Conservation (phyloP, 2,797 vertebrate species). For the Spizella passerina region DNA sequence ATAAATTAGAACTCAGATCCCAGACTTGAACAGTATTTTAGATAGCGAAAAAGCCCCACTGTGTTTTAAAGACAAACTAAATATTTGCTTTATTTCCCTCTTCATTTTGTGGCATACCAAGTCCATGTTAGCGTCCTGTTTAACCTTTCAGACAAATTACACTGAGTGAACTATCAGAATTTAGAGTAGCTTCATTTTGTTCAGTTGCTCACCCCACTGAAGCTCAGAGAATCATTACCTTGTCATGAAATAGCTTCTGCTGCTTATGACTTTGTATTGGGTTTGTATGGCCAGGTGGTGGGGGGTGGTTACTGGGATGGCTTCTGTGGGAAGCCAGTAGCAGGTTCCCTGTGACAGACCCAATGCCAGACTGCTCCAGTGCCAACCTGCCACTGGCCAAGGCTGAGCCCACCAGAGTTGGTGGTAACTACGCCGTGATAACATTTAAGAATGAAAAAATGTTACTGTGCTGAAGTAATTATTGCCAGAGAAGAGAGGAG, state of each 20-base stretch:
- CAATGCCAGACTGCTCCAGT: neutral
- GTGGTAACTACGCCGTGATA: neutral
- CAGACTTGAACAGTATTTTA: neutral
- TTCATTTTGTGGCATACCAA: neutral
- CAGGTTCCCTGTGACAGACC: neutral
- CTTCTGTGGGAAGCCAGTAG: neutral
- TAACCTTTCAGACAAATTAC: neutral
- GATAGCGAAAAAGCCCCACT: rapidly evolving
- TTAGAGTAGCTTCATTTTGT: neutral
- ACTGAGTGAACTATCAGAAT: neutral
- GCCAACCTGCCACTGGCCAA: neutral
- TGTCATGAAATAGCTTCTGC: neutral
- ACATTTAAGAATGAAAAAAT: neutral
- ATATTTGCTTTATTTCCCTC: neutral
- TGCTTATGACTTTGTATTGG: neutral
- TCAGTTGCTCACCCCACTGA: neutral
- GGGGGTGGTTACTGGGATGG: neutral
- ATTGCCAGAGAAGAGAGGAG: neutral
- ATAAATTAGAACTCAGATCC: neutral
- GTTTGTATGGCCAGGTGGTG: neutral
- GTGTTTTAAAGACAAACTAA: neutral
- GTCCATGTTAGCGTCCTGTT: neutral
- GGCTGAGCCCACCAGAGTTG: neutral
- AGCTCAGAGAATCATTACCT: neutral
- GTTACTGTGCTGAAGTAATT: neutral